Evolutionary conservation across 2,888 invertebrate genomes (phyloP), one percentile per base, ranked within the genome.

Genomic region (Autographa pulchrina): DNA sequence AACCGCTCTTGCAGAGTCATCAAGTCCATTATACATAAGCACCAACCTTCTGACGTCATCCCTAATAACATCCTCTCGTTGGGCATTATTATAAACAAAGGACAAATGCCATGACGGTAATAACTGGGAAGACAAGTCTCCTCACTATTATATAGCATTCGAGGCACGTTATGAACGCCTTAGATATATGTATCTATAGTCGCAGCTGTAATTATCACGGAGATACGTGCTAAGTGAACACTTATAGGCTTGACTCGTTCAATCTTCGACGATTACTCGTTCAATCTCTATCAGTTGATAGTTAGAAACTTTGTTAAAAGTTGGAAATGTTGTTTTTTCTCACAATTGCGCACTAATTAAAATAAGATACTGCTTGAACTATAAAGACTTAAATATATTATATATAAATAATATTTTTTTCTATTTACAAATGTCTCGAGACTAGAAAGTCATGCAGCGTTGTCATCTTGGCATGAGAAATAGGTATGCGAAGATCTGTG

Each of bases 31-130:
- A 62, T 16, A 81, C 38, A 78, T 67, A 25, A 67, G 60, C 48
- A 62, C 52, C 16, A 20, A 32, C 60, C 20, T 43, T 32, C 52
- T 84, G 80, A 82, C 75, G 72, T 82, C 80, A 82, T 70, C 54
- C 54, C 70, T 80, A 84, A 80, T 82, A 82, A 75, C 72, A 72
- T 75, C 70, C 66, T 62, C 62, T 77, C 61, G 71, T 68, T 59
- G 64, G 63, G 70, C 73, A 81, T 81, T 70, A 85, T 73, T 74
- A 78, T 77, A 81, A 83, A 85, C 77, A 83, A 83, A 83, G 79
- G 77, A 77, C 71, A 74, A 81, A 85, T 81, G 70, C 81, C 85
- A 73, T 73, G 58, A 72, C 73, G 73, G 85, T 75, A 83, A 83
- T 85, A 79, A 79, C 74, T 65, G 69, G 59, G 77, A 82, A 81